phyloP scores from a whole-genome alignment of 2,113 vertebrate genomes.

The Danionella cerebrum region DNA sequence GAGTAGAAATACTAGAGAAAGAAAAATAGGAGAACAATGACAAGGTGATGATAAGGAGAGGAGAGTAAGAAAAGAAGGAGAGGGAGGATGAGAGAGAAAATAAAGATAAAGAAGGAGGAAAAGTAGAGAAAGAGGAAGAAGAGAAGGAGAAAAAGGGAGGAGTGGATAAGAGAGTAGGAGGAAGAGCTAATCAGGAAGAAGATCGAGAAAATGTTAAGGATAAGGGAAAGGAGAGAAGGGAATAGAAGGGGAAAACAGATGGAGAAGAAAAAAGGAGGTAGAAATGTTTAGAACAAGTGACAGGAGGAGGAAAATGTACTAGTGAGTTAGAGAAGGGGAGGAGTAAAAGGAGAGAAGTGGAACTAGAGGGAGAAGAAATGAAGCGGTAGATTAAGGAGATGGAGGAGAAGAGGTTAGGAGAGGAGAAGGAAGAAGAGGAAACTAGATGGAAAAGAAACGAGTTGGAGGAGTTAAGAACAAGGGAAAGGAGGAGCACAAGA shows the following conservation, averaged over 20 bases:
- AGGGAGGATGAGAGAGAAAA: background rate
- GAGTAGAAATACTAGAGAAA: conserved; percentile 23
- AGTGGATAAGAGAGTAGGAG: background rate
- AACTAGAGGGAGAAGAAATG: background rate
- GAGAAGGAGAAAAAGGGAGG: background rate
- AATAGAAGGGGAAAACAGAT: background rate
- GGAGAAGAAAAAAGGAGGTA: background rate
- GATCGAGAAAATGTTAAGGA: too few relatives aligned
- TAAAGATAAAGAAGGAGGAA: background rate
- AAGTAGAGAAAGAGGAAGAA: background rate
- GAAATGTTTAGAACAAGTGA: conserved; percentile 28
- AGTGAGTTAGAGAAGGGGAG: conserved; percentile 10
- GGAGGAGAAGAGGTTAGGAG: conserved; percentile 11
- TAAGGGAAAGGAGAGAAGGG: conserved; percentile 1
- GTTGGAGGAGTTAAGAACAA: background rate
- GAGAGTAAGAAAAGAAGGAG: conserved; percentile 15
- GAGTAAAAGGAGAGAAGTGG: conserved; percentile 9
- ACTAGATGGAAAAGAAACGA: background rate
- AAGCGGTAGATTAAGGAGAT: background rate
- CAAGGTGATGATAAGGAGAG: too few relatives aligned
- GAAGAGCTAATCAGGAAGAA: too few relatives aligned
- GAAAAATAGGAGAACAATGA: background rate
- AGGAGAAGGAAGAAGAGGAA: conserved; percentile 20
- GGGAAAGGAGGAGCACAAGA: background rate
- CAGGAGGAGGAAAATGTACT: background rate